phyloP scores from a whole-genome alignment of 2,797 vertebrate species.

The Amblyopsis hoosieri region DNA sequence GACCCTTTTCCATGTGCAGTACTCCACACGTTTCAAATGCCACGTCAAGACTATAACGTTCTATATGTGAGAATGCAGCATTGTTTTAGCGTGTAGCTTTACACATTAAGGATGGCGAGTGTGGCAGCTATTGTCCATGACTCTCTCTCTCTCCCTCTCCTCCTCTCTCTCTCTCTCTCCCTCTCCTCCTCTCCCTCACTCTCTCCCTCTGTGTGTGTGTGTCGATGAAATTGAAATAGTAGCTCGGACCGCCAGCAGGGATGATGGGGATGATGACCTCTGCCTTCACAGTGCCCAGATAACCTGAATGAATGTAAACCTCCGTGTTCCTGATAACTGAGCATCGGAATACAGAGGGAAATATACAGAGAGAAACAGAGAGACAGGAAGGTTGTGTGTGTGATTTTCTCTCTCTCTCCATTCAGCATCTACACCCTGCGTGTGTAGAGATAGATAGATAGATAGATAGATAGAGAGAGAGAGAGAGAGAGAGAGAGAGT shows the following conservation, averaged over 20 bases:
- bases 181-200: constrained; percentile 7
- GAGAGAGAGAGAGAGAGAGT: constrained; percentile 1
- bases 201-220: constrained; percentile 14
- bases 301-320: constrained; percentile 36
- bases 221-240: constrained; percentile 23
- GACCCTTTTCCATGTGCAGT: too few species aligned
- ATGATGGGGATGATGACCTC: constrained; percentile 45
- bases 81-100: too few species aligned
- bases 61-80: too few species aligned
- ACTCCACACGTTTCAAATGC: too few species aligned
- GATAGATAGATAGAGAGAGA: constrained; percentile 1
- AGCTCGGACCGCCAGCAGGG: constrained; percentile 23
- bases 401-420: too few species aligned
- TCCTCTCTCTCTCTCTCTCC: not conserved
- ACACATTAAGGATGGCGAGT: too few species aligned
- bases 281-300: constrained; percentile 34
- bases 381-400: not conserved
- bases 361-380: not conserved
- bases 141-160: too few species aligned
- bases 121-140: too few species aligned
- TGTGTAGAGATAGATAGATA: not conserved
- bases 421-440: too few species aligned
- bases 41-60: too few species aligned
- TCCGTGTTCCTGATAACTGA: constrained; percentile 30
- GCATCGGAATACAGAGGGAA: too few species aligned